These are phyloP conservation scores for Polypterus senegalus DNA, from an alignment of 2,113 vertebrate genomes.

Conservation along the genomic window DNA sequence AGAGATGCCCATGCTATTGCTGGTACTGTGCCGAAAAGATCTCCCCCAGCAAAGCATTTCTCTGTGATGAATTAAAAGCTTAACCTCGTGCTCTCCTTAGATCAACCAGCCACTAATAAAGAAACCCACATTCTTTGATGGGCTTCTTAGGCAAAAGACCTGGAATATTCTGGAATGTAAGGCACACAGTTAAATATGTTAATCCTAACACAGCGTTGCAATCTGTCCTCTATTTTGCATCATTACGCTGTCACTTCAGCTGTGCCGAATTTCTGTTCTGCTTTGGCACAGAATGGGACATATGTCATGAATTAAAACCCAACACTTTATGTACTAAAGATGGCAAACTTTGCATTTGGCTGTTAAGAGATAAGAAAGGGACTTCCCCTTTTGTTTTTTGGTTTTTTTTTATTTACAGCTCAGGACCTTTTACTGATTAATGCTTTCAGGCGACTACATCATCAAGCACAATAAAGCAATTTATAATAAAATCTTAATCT, in stretches of 20 bases:
- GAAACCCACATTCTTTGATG: no score
- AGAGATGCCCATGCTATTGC: no score
- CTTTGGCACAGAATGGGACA: not conserved
- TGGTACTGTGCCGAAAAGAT: no score
- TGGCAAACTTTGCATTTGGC: constrained; percentile 7
- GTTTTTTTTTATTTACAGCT: no score
- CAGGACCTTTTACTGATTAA: no score
- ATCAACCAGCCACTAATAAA: no score
- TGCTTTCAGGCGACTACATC: no score
- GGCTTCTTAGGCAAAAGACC: constrained; percentile 3
- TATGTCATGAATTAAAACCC: not conserved
- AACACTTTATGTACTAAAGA: constrained; percentile 1
- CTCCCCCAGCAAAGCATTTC: no score
- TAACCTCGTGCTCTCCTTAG: no score
- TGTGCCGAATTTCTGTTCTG: not conserved
- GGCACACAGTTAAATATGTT: not conserved
- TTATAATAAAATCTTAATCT: no score
- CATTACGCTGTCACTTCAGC: constrained; percentile 2
- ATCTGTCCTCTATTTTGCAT: constrained; percentile 5
- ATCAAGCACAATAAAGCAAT: no score
- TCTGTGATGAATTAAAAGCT: no score
- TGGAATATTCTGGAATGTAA: not conserved
- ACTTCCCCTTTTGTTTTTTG: constrained; percentile 2
- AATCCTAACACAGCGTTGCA: not conserved
- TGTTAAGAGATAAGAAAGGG: not conserved